Percentiles rank a stretch among this genome's conserved stretches.
phyloP scores from a whole-genome alignment of 2,797 vertebrate genomes.

The Vipera latastei region DNA sequence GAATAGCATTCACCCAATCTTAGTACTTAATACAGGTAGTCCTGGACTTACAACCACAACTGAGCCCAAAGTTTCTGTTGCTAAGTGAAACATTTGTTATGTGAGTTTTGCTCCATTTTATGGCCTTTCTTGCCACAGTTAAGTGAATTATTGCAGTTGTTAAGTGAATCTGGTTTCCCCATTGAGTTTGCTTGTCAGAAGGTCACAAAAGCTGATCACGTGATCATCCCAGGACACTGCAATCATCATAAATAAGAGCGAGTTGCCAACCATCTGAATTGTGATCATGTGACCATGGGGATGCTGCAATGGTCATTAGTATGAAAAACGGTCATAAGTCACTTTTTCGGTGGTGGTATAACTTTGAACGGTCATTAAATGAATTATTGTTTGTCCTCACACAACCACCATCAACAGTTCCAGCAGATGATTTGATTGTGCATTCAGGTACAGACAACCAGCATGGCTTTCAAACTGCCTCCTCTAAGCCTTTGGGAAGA shows the following conservation, averaged over 20 bases:
- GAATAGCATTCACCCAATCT: neutral
- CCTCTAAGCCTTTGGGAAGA: neutral
- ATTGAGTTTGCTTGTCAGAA: neutral
- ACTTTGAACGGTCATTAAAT: too few relatives aligned
- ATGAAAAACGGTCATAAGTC: too few relatives aligned
- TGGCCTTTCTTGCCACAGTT: neutral
- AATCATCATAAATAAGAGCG: neutral
- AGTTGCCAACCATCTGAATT: neutral
- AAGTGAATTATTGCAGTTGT: neutral
- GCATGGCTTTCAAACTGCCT: neutral
- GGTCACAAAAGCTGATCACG: neutral
- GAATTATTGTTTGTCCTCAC: neutral
- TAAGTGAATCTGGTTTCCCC: neutral
- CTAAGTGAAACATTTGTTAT: neutral
- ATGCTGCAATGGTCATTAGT: neutral
- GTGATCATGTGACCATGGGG: neutral
- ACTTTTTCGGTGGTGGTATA: too few relatives aligned
- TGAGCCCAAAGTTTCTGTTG: neutral
- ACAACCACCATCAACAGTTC: neutral
- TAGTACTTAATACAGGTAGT: neutral
- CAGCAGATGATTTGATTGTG: neutral
- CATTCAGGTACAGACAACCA: neutral
- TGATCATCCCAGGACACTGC: neutral
- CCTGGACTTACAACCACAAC: neutral
- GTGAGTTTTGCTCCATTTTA: neutral